These are phyloP conservation scores for Drosophila imparisetae DNA, from an alignment of 2,888 invertebrate genomes.

Conservation along the genomic window DNA sequence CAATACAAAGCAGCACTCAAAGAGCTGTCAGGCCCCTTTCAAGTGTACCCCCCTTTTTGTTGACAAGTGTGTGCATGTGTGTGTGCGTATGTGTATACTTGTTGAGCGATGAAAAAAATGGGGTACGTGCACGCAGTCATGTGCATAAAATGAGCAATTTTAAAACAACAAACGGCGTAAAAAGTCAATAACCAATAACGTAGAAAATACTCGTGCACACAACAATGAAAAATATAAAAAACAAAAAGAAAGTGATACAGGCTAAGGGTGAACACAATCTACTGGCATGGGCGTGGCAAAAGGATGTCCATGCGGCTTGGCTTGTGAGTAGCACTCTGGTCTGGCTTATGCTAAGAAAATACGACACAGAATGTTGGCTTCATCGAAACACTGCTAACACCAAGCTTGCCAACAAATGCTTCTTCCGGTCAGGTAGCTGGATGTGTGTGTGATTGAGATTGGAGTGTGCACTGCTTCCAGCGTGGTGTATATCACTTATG, in stretches of 20 bases:
- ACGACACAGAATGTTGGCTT: constrained; percentile 11
- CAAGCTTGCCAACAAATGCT: not conserved
- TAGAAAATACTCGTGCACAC: constrained; percentile 33
- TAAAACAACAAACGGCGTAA: constrained; percentile 65
- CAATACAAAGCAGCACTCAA: constrained; percentile 54
- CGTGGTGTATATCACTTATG: not conserved
- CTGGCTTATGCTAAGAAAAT: constrained; percentile 17
- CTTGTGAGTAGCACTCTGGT: constrained; percentile 9
- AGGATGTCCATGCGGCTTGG: constrained; percentile 13
- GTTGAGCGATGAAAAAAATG: constrained; percentile 34
- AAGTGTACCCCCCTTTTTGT: constrained; percentile 38
- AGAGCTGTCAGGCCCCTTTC: constrained; percentile 43
- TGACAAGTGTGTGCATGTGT: constrained; percentile 30
- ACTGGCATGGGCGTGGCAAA: constrained; percentile 5
- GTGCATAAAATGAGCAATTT: constrained; percentile 75
- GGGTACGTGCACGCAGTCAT: constrained; percentile 65
- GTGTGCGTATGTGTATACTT: constrained; percentile 6
- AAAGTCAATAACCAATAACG: constrained; percentile 65
- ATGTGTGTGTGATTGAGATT: not conserved
- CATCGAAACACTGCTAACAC: constrained; percentile 7
- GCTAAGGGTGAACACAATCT: constrained; percentile 30
- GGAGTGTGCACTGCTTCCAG: not conserved
- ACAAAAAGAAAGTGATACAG: constrained; percentile 18
- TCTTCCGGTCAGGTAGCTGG: not conserved
- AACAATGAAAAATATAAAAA: constrained; percentile 9